Evolutionary conservation across 1,140 invertebrate genomes (phyloP), one percentile per base, ranked within the genome.

Genomic region (Zaprionus ghesquierei): DNA sequence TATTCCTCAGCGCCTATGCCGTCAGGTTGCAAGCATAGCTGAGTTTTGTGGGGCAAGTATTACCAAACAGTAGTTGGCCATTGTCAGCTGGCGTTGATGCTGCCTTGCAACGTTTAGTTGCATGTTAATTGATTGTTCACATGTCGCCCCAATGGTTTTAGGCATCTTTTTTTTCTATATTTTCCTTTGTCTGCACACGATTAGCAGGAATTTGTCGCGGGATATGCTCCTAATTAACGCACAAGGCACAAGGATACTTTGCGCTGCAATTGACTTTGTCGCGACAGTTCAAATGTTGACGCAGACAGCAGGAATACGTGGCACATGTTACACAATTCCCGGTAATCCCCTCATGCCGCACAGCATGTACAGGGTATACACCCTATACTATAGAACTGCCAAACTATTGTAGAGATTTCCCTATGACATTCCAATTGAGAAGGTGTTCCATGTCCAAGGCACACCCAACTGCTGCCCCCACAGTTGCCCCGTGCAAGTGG

Each of bases 191-290:
- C n/a, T 5, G 60, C 62, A n/a, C 31, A 23, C 46, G 33, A 72
- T 87, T 86, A 78, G 55, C 82, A 68, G 82, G 84, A 86, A 87
- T 86, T 87, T 86, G 71, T 86, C 82, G 71, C 64, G 70, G 35
- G 50, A 54, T 61, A 74, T 74, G 65, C 75, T 64, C 68, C 68
- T 81, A 86, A 81, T 87, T 86, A 87, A 86, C 78, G 78, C 70
- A 49, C 70, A n/a, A n/a, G 53, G 74, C 50, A 62, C 58, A 80
- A 85, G 81, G 81, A 87, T 77, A 75, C 65, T 59, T n/a, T n/a
- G n/a, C 8, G 41, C 64, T 69, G 76, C 82, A 82, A 86, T 86
- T 87, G 82, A 65, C 77, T 87, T 87, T 87, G 82, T 87, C 82
- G 82, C 82, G 82, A 86, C 82, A 60, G 63, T 60, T 60, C 69